Conservation (phyloP, 2,797 vertebrate species). For the Pseudotriccus pelzelni region DNA sequence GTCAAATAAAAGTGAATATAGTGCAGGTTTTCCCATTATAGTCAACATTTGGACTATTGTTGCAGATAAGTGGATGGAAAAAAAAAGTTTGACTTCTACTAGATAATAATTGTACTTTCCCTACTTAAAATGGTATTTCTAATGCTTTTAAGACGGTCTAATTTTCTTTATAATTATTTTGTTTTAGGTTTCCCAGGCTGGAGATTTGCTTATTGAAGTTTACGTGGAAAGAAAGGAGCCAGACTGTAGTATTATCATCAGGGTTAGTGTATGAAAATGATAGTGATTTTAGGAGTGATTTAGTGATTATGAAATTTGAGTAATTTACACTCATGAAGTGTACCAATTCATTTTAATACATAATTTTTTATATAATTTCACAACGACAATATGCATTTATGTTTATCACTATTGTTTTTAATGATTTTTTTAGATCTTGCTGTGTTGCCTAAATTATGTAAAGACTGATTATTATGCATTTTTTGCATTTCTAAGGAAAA, state of each 20-base stretch:
- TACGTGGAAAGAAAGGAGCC: constrained; percentile 90
- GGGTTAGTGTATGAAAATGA: constrained; percentile 77
- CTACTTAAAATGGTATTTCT: background rate
- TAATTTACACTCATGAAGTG: background rate
- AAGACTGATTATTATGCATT: background rate
- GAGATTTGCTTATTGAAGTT: constrained; percentile 94
- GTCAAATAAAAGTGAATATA: background rate
- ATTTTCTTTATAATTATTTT: background rate
- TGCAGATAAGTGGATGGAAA: background rate
- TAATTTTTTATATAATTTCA: background rate
- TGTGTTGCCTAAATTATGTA: background rate
- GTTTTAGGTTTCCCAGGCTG: constrained; percentile 89
- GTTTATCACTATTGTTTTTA: background rate
- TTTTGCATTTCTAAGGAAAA: background rate
- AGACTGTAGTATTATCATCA: constrained; percentile 92
- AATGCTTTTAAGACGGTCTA: background rate
- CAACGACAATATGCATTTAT: background rate
- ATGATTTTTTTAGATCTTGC: background rate
- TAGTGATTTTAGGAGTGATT: background rate
- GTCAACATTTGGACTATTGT: background rate
- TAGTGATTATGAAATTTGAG: too few relatives aligned
- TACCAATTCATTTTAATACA: background rate
- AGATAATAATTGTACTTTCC: background rate
- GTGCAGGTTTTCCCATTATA: background rate
- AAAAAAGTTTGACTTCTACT: background rate